Evolutionary conservation across 2,888 invertebrate genomes (phyloP).

Genomic region (Stegophylla sp.): DNA sequence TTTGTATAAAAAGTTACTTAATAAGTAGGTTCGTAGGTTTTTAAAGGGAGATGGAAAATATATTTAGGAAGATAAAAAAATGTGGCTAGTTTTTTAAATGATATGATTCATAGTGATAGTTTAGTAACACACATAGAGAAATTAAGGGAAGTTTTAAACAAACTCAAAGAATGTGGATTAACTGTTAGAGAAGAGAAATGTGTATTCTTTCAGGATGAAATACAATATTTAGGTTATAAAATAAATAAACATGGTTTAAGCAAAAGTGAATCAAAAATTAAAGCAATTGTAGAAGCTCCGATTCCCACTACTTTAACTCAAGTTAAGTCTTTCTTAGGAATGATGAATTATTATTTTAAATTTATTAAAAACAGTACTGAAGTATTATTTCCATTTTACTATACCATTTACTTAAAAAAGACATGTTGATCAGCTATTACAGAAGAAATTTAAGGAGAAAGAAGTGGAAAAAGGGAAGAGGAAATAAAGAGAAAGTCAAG

Average conservation of each 20-base stretch:
- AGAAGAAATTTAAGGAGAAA: too few species aligned
- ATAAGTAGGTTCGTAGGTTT: too few species aligned
- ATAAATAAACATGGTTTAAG: slow-evolving; percentile 60
- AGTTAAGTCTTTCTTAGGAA: slow-evolving; percentile 32
- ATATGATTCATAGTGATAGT: slow-evolving; percentile 61
- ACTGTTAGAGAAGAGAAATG: slow-evolving; percentile 32
- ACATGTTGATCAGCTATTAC: too few species aligned
- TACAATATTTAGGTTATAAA: slow-evolving; percentile 61
- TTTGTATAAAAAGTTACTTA: too few species aligned
- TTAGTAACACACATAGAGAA: not conserved
- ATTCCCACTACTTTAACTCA: slow-evolving; percentile 28
- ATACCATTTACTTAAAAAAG: too few species aligned
- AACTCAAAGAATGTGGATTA: slow-evolving; percentile 22
- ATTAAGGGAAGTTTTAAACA: slow-evolving; percentile 26
- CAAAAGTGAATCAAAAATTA: slow-evolving; percentile 51
- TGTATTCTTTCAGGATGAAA: slow-evolving; percentile 60
- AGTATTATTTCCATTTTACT: too few species aligned
- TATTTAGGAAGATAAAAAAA: slow-evolving; percentile 62
- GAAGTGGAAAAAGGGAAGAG: too few species aligned
- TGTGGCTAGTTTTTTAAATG: slow-evolving; percentile 63
- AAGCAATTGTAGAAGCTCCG: slow-evolving; percentile 52
- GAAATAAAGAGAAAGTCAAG: too few species aligned
- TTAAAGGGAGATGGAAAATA: slow-evolving; percentile 63
- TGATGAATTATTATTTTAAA: slow-evolving; percentile 34
- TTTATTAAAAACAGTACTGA: slow-evolving; percentile 27